Conservation (phyloP, 2,113 vertebrate species). For the Vulpes vulpes region DNA sequence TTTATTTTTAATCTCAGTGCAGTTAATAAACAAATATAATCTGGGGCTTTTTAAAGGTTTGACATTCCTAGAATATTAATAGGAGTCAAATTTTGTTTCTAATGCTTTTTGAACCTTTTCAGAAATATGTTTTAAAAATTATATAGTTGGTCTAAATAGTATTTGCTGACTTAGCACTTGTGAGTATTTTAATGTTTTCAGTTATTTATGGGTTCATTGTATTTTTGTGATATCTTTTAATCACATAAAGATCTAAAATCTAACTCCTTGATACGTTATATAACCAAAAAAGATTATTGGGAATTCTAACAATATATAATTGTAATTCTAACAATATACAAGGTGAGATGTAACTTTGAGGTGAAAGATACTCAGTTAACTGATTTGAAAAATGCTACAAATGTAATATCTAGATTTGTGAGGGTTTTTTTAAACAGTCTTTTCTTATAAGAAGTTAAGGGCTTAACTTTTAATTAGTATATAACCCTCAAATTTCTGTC, state of each 20-base stretch:
- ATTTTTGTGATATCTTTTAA: slow-evolving; percentile 6
- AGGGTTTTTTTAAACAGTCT: not conserved
- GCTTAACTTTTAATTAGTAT: not conserved
- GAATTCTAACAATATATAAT: not conserved
- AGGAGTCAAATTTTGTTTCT: not conserved
- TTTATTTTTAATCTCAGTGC: not conserved
- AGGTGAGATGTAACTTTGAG: not conserved
- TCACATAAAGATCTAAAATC: not conserved
- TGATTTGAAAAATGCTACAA: not conserved
- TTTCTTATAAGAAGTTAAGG: not conserved
- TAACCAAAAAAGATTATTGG: not conserved
- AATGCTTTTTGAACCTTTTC: not conserved
- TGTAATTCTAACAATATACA: not conserved
- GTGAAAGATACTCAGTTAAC: not conserved
- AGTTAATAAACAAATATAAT: not conserved
- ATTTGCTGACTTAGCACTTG: not conserved
- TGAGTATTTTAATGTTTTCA: slow-evolving; percentile 26
- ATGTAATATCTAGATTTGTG: not conserved
- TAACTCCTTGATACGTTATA: not conserved
- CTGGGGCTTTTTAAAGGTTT: not conserved
- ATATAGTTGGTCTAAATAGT: not conserved
- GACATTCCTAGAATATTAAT: not conserved
- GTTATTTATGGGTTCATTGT: not conserved
- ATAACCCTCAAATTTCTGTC: slow-evolving; percentile 2
- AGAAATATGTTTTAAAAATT: not conserved